These are phyloP conservation scores for Andrena haemorrhoa DNA, from an alignment of 2,888 invertebrate genomes.

Conservation along the genomic window DNA sequence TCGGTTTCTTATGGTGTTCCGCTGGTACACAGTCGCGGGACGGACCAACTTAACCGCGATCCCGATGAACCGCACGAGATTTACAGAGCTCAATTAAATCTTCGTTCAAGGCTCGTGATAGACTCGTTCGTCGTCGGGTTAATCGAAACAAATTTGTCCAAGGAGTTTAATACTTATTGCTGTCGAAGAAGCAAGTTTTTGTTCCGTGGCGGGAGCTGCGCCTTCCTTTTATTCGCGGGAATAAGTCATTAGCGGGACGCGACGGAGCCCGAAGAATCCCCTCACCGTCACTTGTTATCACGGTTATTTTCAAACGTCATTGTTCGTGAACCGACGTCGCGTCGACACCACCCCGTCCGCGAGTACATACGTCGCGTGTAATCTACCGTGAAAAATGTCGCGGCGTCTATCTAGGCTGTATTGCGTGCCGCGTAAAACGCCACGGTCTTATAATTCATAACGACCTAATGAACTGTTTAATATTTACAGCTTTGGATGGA, in stretches of 20 bases:
- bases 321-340: constrained; percentile 11
- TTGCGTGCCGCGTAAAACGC: neutral
- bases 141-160: neutral
- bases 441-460: neutral
- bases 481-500: constrained; percentile 5
- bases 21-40: neutral
- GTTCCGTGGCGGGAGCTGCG: neutral
- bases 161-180: constrained; percentile 10
- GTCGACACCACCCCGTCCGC: neutral
- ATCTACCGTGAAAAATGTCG: constrained; percentile 27
- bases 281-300: constrained; percentile 27
- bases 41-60: neutral
- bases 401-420: neutral
- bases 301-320: constrained; percentile 41
- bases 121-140: neutral
- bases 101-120: neutral
- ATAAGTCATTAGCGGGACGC: constrained; percentile 47
- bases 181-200: constrained; percentile 2
- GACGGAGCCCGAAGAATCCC: constrained; percentile 27
- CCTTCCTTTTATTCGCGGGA: neutral
- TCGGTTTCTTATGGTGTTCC: constrained; percentile 34
- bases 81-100: constrained; percentile 22
- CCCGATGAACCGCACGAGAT: constrained; percentile 2
- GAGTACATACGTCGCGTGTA: neutral
- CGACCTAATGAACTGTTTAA: constrained; percentile 11